Conservation (phyloP, 1,140 invertebrate genomes). For the Trinorchestia longiramus region DNA sequence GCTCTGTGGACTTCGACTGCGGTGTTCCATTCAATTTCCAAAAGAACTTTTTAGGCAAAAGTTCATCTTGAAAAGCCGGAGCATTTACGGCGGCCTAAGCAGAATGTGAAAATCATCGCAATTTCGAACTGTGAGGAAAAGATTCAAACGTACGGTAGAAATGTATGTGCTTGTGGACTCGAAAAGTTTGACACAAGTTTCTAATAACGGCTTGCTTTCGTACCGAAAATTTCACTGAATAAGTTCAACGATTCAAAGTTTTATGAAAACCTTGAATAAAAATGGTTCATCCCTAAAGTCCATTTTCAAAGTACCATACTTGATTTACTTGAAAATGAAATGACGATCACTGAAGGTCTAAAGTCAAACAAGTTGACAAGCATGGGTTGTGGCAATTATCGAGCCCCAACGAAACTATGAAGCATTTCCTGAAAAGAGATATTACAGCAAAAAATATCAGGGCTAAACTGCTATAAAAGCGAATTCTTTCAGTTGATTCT, state of each 20-base stretch:
- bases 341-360: not conserved
- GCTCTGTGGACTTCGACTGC: not conserved
- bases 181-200: not conserved
- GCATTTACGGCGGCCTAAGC: constrained; percentile 5
- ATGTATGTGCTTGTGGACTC: too few species aligned
- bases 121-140: not conserved
- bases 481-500: not conserved
- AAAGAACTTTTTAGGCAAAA: not conserved
- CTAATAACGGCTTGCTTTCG: not conserved
- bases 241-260: not conserved
- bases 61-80: constrained; percentile 2
- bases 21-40: constrained; percentile 17
- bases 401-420: not conserved
- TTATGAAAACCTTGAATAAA: not conserved
- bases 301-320: not conserved
- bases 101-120: not conserved
- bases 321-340: not conserved
- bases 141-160: not conserved
- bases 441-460: not conserved
- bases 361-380: not conserved
- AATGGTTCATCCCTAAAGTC: not conserved
- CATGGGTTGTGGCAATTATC: not conserved
- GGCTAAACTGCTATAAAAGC: not conserved
- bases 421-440: not conserved
- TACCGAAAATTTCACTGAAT: not conserved